Base-by-base conservation (phyloP, 2,113 vertebrate genomes). In the Hippoglossus stenolepis region DNA sequence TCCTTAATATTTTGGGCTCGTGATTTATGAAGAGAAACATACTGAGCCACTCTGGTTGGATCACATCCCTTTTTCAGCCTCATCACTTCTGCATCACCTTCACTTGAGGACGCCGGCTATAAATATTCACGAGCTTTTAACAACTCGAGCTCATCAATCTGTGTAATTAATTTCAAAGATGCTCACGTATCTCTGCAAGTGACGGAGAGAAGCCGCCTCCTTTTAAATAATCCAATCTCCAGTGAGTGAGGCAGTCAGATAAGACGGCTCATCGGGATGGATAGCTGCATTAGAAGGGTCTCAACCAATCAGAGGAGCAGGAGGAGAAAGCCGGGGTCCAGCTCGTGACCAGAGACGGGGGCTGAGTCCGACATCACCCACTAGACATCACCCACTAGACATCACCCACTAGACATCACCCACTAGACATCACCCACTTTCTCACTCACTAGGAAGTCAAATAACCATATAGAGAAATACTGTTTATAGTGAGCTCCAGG, bases 91-190 rank as follows among this genome's bases (percentile, higher is more conserved):
- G n/a, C 73, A 73, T 84, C 73, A 73, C 43, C 57, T 69, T 70
- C 24, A 54, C 69, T 74, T 26, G 1, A 56, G 57, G 26, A 47
- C 47, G 1, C 18, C 10, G 1, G 17, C 47, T 57, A 78, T 87
- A 65, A 86, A 87, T 89, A 85, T 86, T 81, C 83, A 86, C n/a
- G 47, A 14, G 20, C 70, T 35, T 11, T 13, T 26, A 59, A 64
- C 65, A 11, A 38, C 26, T 66, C 43, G 54, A 26, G 72, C 56
- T 82, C 73, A 67, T 88, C 77, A 75, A 23, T 81, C 82, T 75
- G 73, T 73, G 72, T 77, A 76, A 82, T 83, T 75, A 54, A 82
- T 81, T 74, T 47, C 66, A 64, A 83, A 69, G 68, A 58, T 12
- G 38, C 74, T 53, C 35, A 45, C 57, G 1, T 65, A 57, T 73